phyloP scores from a whole-genome alignment of 2,113 vertebrate genomes.

The Pica pica region DNA sequence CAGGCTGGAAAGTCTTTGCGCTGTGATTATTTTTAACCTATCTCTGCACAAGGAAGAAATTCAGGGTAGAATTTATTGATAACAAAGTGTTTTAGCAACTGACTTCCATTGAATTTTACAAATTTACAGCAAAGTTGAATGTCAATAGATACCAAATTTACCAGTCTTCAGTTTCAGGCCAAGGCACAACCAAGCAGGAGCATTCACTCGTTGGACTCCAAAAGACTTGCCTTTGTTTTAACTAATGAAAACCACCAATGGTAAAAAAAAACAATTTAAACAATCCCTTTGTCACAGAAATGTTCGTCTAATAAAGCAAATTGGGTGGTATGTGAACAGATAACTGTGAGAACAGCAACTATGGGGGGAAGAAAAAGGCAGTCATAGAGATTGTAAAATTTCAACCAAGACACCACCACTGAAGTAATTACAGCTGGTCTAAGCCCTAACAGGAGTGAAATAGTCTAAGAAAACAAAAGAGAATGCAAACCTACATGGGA shows the following conservation, averaged over 20 bases:
- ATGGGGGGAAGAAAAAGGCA: not conserved
- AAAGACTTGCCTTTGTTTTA: not conserved
- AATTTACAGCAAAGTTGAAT: not conserved
- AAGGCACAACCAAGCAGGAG: not conserved
- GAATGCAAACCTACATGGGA: not conserved
- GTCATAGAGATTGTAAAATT: not conserved
- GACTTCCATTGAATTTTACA: not conserved
- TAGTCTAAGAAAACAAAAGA: not conserved
- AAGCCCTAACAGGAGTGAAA: not conserved
- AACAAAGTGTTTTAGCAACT: not conserved
- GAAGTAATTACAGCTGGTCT: not conserved
- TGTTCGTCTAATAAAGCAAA: not conserved
- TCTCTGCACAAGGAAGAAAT: not conserved
- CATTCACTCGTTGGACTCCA: not conserved
- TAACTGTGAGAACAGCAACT: not conserved
- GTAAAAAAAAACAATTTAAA: not conserved
- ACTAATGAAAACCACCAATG: not conserved
- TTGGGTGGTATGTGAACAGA: not conserved
- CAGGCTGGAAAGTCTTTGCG: not conserved
- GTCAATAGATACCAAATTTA: not conserved
- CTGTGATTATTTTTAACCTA: not conserved
- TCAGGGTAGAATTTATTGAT: not conserved
- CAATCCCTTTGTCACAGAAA: not conserved
- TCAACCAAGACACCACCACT: not conserved
- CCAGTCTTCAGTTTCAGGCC: not conserved